phyloP scores from a whole-genome alignment of 2,113 vertebrate species.

The Vimba vimba region DNA sequence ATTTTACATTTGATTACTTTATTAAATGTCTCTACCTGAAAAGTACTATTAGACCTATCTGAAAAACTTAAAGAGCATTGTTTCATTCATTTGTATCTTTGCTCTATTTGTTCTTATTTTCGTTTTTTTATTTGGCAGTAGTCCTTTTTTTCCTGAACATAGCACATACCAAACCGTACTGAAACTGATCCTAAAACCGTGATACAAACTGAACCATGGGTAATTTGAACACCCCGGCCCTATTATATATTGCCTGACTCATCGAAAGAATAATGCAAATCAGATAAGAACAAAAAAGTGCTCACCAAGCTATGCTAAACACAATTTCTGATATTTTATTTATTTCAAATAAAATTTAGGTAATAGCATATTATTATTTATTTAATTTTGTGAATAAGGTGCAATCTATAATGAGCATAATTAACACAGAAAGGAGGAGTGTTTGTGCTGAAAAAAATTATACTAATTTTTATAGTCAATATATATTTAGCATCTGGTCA shows the following conservation, averaged over 20 bases:
- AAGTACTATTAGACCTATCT: no score
- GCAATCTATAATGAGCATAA: not conserved
- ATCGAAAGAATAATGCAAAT: not conserved
- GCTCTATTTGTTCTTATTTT: no score
- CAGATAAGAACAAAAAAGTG: not conserved
- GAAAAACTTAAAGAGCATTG: no score
- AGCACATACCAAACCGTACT: no score
- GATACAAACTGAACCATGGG: no score
- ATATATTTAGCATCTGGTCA: not conserved
- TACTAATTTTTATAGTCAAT: not conserved
- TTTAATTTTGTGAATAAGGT: not conserved
- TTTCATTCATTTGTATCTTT: no score
- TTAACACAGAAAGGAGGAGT: not conserved
- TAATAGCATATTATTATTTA: not conserved
- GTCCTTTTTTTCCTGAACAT: no score
- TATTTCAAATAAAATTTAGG: not conserved
- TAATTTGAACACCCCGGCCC: no score
- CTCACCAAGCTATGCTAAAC: not conserved
- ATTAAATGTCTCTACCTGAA: no score
- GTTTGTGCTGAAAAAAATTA: not conserved
- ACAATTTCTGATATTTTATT: not conserved
- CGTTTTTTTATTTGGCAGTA: no score
- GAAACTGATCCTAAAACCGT: no score
- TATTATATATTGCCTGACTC: not conserved
- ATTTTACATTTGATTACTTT: no score